These are phyloP conservation scores for Leucania comma DNA, from an alignment of 2,888 invertebrate species.

Conservation along the genomic window DNA sequence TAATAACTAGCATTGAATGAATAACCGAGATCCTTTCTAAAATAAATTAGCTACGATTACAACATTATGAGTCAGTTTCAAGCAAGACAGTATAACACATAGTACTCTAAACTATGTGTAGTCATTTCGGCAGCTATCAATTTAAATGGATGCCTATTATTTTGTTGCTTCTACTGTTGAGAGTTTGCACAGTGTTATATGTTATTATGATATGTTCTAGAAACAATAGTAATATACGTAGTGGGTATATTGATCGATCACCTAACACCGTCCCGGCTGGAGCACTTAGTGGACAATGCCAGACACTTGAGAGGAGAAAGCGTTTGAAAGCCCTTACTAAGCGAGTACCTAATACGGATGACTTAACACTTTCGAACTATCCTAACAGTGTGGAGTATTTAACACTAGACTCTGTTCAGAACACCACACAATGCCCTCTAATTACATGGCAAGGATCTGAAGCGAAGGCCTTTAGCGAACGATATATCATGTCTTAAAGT, in stretches of 20 bases:
- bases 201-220: conserved; percentile 1
- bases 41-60: conserved; percentile 51
- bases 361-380: conserved; percentile 58
- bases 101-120: neutral
- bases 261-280: conserved; percentile 20
- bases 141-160: neutral
- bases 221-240: neutral
- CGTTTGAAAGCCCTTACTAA: conserved; percentile 52
- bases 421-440: conserved; percentile 77
- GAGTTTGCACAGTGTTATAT: neutral
- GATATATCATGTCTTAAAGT: conserved; percentile 69
- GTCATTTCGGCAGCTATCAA: neutral
- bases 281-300: conserved; percentile 54
- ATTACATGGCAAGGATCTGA: conserved; percentile 74
- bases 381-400: conserved; percentile 20
- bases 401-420: conserved; percentile 47
- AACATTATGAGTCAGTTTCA: conserved; percentile 49
- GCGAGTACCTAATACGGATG: conserved; percentile 52
- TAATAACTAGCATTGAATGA: conserved; percentile 64
- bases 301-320: conserved; percentile 50
- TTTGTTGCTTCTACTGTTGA: conserved; percentile 4
- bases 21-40: conserved; percentile 68
- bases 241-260: conserved; percentile 39
- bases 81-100: conserved; percentile 16
- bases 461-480: conserved; percentile 69